Evolutionary conservation across 2,888 invertebrate species (phyloP), one percentile per base, ranked within the genome.

Genomic region (Diarsia brunnea): DNA sequence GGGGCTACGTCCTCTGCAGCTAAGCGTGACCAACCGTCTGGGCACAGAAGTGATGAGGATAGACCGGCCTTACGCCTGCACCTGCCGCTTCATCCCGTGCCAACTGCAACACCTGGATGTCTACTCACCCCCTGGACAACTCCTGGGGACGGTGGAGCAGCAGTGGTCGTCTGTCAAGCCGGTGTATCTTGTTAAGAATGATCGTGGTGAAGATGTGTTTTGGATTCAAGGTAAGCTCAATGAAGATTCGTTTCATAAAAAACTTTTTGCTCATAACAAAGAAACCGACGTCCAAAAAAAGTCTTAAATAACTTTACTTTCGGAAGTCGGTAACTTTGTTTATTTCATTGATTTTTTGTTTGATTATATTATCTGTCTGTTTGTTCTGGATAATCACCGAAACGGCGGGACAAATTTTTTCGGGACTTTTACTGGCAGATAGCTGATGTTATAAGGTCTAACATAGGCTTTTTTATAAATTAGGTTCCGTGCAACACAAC

Each of bases 81-180:
- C 98, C 66, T 97, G 97, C 47, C 98, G 99, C 87, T 97, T 98
- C 78, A 98, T 98, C 87, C 99, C 98, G 10, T 99, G 99, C 93
- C 98, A 98, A 91, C 94, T 97, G 76, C 97, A 98, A 97, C 95
- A 95, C 68, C 95, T 98, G 94, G 97, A 98, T 86, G 98, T 99
- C 0, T 98, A 97, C 73, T 95, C 98, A 0, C 98, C 98, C 0
- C 97, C 98, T 0, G 98, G 97, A 1, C 96, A 95, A 65, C 91
- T 97, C 14, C 96, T 98, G 47, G 98, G 98, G 16, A 97, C 96
- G 0, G 96, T 98, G 12, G 97, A 98, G 87, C 98, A 98, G 93
- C 97, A 98, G 86, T 98, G 98, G 98, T 97, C 97, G 63, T 93
- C 97, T 16, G 96, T 98, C 71, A 97, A 97, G 73, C 98, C 98